Conservation (phyloP, 2,113 vertebrate species). For the Trematocara zebra region DNA sequence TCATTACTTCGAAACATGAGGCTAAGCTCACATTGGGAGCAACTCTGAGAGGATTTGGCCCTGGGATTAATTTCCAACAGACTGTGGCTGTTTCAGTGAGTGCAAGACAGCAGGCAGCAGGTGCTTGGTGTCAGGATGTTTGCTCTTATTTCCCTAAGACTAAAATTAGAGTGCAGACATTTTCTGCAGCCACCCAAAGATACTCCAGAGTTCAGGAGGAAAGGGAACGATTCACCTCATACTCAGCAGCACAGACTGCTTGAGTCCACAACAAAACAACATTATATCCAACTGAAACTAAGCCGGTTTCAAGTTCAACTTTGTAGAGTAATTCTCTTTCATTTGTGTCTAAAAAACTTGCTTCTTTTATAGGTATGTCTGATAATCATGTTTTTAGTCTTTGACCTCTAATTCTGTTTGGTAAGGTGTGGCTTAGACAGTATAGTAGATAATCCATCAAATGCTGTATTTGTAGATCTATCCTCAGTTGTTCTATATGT, state of each 20-base stretch:
- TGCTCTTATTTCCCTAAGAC: slow-evolving; percentile 46
- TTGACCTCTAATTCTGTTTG: neutral
- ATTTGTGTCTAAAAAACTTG: neutral
- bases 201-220: neutral
- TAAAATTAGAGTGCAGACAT: slow-evolving; percentile 66
- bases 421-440: neutral
- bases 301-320: neutral
- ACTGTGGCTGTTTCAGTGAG: slow-evolving; percentile 35
- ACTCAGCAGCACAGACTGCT: neutral
- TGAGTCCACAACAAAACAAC: neutral
- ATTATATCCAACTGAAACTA: neutral
- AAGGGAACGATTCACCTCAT: neutral
- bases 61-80: slow-evolving; percentile 43
- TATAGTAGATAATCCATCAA: neutral
- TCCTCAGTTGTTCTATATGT: neutral
- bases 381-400: neutral
- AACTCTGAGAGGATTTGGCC: slow-evolving; percentile 43
- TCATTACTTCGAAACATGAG: neutral
- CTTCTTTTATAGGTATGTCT: neutral
- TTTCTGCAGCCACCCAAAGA: slow-evolving; percentile 26
- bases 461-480: neutral
- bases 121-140: slow-evolving; percentile 56
- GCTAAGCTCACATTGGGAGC: neutral
- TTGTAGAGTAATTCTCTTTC: neutral
- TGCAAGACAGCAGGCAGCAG: slow-evolving; percentile 49